Evolutionary conservation across 2,113 vertebrate species (phyloP), one percentile per base, ranked within the genome.

Genomic region (Speoplatyrhinus poulsoni): DNA sequence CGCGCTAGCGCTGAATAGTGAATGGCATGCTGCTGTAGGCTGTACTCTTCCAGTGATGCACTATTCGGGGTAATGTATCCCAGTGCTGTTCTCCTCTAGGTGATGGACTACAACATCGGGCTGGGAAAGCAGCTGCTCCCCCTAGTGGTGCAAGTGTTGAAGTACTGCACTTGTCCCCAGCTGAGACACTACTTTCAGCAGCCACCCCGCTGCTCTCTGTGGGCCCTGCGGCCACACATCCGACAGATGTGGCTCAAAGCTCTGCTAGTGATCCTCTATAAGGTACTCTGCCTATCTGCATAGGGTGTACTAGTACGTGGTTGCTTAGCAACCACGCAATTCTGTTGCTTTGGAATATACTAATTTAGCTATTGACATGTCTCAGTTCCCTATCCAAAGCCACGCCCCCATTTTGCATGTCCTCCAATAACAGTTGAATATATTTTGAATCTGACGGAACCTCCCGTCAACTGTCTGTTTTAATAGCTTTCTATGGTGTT

Each of bases 201-300:
- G 88, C 97, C 98, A 0, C 97, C 98, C 36, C 94, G 97, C 52
- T 99, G 98, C 72, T 99, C 98, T 53, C 94, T 99, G 26, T 99
- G 98, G 98, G 95, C 96, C 48, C 89, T 99, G 62, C 96, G 85
- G 68, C 96, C 98, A 62, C 96, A 99, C 84, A 98, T 97, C 78
- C 91, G 98, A 60, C 98, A 98, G 90, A 97, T 98, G 94, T 99
- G 98, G 98, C 91, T 99, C 77, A 99, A 97, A 84, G 93, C 96
- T 41, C 88, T 99, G 70, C 95, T 99, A 26, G 98, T 99, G 75
- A 96, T 99, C 72, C 95, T 99, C 15, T 99, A 99, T 77, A 99
- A 99, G 95, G 98, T 99, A 88, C 13, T 65, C 0, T 52, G 5
- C 53, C 15, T 48, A 1, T 55, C 16, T 19, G 5, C 46, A 10